These are phyloP conservation scores for Petaurus breviceps DNA, from an alignment of 2,113 vertebrate species.

Conservation along the genomic window DNA sequence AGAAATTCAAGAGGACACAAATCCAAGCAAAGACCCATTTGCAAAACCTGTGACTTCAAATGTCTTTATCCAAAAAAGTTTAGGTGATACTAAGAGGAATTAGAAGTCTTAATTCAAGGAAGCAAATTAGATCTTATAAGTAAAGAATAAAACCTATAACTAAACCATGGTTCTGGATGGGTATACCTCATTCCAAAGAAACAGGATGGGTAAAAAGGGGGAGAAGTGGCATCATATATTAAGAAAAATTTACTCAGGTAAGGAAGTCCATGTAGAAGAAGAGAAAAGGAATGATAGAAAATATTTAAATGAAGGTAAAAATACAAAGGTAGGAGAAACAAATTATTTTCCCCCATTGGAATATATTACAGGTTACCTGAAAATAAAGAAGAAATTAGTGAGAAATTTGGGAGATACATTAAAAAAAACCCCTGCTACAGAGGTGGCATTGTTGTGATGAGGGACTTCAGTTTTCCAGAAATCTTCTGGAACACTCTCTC, in stretches of 20 bases:
- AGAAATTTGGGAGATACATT: not conserved
- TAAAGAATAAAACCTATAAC: not conserved
- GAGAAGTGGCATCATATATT: not conserved
- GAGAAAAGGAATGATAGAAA: not conserved
- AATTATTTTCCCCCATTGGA: not conserved
- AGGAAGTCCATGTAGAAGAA: not conserved
- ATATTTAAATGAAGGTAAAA: not conserved
- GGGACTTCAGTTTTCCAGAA: not conserved
- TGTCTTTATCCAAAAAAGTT: not conserved
- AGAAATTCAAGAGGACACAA: not conserved
- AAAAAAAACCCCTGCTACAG: not conserved
- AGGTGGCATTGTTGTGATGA: not conserved
- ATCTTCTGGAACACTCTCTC: not conserved
- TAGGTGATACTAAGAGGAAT: not conserved
- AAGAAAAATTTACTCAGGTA: not conserved
- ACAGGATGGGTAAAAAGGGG: not conserved
- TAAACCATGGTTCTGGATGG: not conserved
- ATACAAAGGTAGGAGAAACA: not conserved
- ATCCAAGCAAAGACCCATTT: not conserved
- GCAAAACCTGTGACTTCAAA: not conserved
- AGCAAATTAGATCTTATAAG: not conserved
- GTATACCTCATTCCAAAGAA: not conserved
- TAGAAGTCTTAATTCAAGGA: not conserved
- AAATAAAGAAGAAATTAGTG: not conserved
- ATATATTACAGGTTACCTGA: not conserved